phyloP scores from a whole-genome alignment of 1,140 invertebrate genomes.

The Halyomorpha halys region DNA sequence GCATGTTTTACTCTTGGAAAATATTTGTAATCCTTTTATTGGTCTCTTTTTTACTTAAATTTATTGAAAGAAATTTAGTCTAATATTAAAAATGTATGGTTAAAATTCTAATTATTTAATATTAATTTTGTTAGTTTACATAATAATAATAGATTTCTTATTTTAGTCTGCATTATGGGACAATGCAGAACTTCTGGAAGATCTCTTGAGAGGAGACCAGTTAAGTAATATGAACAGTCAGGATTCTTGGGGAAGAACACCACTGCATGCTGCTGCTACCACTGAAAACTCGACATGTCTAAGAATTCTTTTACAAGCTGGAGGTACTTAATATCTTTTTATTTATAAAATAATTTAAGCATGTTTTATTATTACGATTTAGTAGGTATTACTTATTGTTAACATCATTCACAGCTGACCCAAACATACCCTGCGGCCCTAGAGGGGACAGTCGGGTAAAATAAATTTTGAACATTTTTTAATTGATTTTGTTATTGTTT shows the following conservation, averaged over 20 bases:
- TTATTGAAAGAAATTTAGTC: too few species aligned
- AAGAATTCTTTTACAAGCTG: constrained; percentile 56
- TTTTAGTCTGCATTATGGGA: constrained; percentile 77
- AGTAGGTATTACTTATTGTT: neutral
- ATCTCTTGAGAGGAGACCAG: constrained; percentile 64
- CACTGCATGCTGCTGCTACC: constrained; percentile 78
- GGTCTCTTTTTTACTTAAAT: too few species aligned
- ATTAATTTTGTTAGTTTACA: too few species aligned
- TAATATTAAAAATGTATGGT: too few species aligned
- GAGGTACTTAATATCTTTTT: constrained; percentile 39
- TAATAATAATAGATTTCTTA: constrained; percentile 9
- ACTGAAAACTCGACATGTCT: constrained; percentile 74
- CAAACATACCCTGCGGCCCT: constrained; percentile 55
- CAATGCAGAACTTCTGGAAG: constrained; percentile 74
- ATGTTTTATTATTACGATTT: neutral
- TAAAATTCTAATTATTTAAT: too few species aligned
- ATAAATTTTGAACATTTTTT: neutral
- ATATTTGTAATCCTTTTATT: too few species aligned
- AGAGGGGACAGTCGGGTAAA: constrained; percentile 47
- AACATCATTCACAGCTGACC: constrained; percentile 43
- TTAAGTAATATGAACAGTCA: constrained; percentile 57
- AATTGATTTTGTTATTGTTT: neutral
- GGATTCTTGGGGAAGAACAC: constrained; percentile 67
- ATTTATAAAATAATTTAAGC: neutral
- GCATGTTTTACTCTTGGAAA: too few species aligned